Conservation (phyloP, 2,797 vertebrate species). For the Pipistrellus pygmaeus region DNA sequence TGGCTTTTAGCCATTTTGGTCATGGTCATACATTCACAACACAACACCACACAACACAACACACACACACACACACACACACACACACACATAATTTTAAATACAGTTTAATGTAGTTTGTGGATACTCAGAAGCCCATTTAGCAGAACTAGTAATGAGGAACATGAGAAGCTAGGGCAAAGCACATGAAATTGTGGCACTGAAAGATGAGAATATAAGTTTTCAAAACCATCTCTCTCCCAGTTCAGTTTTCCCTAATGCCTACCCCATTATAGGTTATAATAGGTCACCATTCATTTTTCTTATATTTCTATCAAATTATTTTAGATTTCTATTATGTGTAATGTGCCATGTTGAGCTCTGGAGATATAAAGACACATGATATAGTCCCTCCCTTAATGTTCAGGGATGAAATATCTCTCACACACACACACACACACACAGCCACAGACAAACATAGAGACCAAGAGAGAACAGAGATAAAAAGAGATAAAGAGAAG, state of each 20-base stretch:
- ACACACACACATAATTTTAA: background rate
- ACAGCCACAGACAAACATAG: background rate
- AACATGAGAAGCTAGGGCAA: background rate
- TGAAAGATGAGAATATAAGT: background rate
- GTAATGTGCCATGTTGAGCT: background rate
- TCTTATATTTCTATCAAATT: background rate
- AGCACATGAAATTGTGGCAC: background rate
- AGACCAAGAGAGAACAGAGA: background rate
- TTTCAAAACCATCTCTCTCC: background rate
- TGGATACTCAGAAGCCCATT: background rate
- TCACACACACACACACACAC: background rate
- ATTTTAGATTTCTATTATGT: slow-evolving; percentile 4
- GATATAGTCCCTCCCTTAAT: background rate
- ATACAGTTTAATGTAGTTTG: background rate
- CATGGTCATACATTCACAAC: background rate
- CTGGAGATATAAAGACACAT: background rate
- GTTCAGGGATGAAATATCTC: background rate
- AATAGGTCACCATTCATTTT: background rate
- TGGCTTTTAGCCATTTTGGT: background rate
- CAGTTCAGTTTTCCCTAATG: background rate
- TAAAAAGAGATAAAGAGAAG: background rate
- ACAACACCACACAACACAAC: background rate
- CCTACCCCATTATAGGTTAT: slow-evolving; percentile 10
- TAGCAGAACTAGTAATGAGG: background rate
- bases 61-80: background rate